Evolutionary conservation across 2,113 vertebrate species (phyloP).

Genomic region (Sardina pilchardus): DNA sequence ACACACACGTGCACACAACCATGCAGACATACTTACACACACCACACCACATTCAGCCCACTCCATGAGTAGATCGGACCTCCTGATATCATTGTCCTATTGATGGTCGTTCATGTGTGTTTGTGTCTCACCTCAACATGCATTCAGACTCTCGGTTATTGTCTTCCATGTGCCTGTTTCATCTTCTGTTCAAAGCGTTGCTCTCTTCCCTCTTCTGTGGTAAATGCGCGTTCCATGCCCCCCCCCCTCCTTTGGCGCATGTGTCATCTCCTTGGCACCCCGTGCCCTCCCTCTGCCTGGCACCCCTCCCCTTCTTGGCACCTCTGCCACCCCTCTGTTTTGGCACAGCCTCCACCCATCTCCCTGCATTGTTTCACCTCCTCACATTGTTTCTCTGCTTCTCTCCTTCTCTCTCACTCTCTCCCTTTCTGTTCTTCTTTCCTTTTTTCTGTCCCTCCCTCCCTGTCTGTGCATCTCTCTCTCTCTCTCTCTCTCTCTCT

Average conservation of each 20-base stretch:
- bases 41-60: neutral
- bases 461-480: constrained; percentile 46
- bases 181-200: neutral
- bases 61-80: neutral
- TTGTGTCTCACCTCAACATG: neutral
- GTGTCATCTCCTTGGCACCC: constrained; percentile 52
- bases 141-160: neutral
- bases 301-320: constrained; percentile 44
- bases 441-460: constrained; percentile 58
- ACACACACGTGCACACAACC: constrained; percentile 24
- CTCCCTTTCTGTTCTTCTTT: constrained; percentile 29
- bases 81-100: neutral
- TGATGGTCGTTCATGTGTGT: neutral
- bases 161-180: neutral
- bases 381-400: neutral
- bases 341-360: constrained; percentile 2
- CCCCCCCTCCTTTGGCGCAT: neutral
- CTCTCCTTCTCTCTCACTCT: neutral
- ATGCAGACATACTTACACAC: constrained; percentile 23
- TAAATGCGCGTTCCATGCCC: neutral
- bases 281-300: constrained; percentile 49
- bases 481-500: constrained; percentile 9
- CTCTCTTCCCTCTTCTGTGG: neutral
- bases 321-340: constrained; percentile 45
- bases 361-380: neutral